phyloP scores from a whole-genome alignment of 2,113 vertebrate species.

The Telmatochromis brachygnathus region DNA sequence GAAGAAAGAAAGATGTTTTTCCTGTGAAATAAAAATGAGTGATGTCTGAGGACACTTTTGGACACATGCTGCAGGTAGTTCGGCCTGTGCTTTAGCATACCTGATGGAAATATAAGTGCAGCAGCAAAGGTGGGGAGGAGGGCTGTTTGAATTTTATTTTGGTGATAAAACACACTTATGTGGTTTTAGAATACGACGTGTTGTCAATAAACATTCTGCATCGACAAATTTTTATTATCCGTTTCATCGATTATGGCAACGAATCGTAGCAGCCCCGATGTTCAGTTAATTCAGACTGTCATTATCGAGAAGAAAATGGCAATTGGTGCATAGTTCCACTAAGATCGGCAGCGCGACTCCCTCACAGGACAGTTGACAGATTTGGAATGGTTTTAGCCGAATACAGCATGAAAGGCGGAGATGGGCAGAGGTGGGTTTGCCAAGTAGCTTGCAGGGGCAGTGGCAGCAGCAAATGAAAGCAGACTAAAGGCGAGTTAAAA shows the following conservation, averaged over 20 bases:
- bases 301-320: background rate
- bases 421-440: background rate
- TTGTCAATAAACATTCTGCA: background rate
- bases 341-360: background rate
- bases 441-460: background rate
- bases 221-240: background rate
- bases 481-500: background rate
- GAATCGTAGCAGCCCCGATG: background rate
- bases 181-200: background rate
- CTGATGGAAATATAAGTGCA: background rate
- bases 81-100: background rate
- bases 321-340: background rate
- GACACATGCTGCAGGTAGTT: background rate
- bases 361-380: background rate
- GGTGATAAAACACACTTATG: background rate
- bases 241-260: background rate
- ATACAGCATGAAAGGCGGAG: background rate
- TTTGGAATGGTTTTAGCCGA: background rate
- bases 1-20: background rate
- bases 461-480: background rate
- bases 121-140: background rate
- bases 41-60: background rate
- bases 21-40: background rate
- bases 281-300: background rate
- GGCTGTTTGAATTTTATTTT: background rate